These are phyloP conservation scores for Uropetala carovei DNA, from an alignment of 2,888 invertebrate species.

Conservation along the genomic window DNA sequence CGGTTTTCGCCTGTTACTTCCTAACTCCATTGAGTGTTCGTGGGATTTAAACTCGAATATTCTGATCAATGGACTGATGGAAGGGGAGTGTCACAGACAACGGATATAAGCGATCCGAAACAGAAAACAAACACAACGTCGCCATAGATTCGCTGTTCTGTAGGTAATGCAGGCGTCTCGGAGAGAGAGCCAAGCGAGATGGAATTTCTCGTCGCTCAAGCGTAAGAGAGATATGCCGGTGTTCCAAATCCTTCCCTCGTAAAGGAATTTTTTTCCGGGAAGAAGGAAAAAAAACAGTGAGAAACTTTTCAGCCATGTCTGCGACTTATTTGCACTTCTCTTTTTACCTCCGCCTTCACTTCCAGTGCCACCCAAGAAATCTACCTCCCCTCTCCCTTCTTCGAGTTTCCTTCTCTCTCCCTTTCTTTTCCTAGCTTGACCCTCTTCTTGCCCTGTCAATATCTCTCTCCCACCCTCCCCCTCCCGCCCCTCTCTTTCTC, in stretches of 20 bases:
- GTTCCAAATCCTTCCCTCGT: neutral
- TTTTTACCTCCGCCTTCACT: neutral
- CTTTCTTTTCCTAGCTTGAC: neutral
- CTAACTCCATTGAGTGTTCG: no score
- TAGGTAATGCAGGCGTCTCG: neutral
- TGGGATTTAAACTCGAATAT: no score
- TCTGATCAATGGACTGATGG: no score
- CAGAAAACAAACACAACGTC: neutral
- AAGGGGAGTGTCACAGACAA: no score
- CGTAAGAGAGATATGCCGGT: neutral
- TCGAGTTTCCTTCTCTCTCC: neutral
- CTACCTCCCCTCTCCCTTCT: no score
- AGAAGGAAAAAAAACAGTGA: neutral
- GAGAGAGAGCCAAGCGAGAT: conserved; percentile 13
- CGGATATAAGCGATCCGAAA: no score
- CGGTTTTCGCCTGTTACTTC: no score
- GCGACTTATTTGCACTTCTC: neutral
- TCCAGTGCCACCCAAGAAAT: neutral
- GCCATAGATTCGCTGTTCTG: neutral
- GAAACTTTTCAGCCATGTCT: conserved; percentile 15
- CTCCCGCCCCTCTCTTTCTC: neutral
- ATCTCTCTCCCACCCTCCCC: neutral
- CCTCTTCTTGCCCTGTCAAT: conserved; percentile 31
- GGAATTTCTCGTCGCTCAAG: neutral
- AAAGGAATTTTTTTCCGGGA: neutral